Base-by-base conservation (phyloP, 2,113 vertebrate genomes). In the Copsychus sechellarum region DNA sequence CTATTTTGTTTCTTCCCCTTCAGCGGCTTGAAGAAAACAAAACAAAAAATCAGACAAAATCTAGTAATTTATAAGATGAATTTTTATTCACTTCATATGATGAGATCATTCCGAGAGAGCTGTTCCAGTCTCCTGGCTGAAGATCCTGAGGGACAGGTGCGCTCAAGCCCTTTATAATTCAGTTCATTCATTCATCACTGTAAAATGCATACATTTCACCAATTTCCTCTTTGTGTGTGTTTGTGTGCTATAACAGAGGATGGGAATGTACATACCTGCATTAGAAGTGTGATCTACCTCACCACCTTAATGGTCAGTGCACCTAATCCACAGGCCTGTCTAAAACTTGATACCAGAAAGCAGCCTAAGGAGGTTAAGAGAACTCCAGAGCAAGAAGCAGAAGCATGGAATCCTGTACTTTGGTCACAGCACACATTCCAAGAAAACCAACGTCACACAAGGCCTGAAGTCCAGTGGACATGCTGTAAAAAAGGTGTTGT, bases 141-240 rank as follows among this genome's bases (percentile, higher is more conserved):
- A 87, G 48, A 80, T 47, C 23, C 13, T 60, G 25, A 40, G 15
- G 15, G 77, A 67, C 6, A 64, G 23, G 10, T 64, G 23, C 14
- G 24, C 28, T 86, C 36, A 88, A 53, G 28, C 8, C 7, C 13
- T 81, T 69, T 43, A 12, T 60, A 24, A 71, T 74, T 70, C 54
- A 47, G 6, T 34, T 20, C 7, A 42, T 47, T 43, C 9, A 31
- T 73, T 74, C 60, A 22, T 66, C 80, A 12, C 5, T 79, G 15
- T 43, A 47, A 91, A 93, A 79, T 56, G 34, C 5, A 20, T 34
- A 9, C 45, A 13, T 69, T 89, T 79, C 69, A 85, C 15, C 19
- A 16, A 0, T 64, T 53, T 53, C 34, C 15, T 64, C 1, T 34
- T 5, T n/a, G 8, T 45, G 9, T 31, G 6, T 33, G 5, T 34